A percentile compares a stretch with the other conserved stretches of the same genome.
These are phyloP conservation scores for Acanthoscelides obtectus DNA, from an alignment of 2,888 invertebrate genomes.

Conservation along the genomic window DNA sequence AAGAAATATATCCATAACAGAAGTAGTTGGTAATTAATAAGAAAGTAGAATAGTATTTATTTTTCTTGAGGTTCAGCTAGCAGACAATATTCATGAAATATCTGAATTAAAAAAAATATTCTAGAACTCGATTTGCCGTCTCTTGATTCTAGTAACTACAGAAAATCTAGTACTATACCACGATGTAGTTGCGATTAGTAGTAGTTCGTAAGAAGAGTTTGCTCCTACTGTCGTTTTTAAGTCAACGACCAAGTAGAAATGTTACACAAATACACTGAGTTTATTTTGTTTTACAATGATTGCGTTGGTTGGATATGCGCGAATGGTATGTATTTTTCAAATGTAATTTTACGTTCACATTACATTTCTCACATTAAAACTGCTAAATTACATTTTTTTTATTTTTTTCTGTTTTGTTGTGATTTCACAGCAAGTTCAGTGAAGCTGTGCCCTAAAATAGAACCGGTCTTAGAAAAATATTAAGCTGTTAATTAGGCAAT, in stretches of 20 bases:
- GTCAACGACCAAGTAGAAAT: constrained; percentile 10
- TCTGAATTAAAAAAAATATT: too few species aligned
- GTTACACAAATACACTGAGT: constrained; percentile 47
- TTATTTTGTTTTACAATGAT: constrained; percentile 48
- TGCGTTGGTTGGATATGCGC: constrained; percentile 48
- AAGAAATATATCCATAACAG: too few species aligned
- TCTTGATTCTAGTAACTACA: too few species aligned
- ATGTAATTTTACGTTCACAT: constrained; percentile 25
- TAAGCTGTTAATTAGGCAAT: constrained; percentile 20
- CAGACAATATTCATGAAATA: too few species aligned
- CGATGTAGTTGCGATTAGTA: too few species aligned
- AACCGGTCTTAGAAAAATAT: constrained; percentile 45
- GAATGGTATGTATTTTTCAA: constrained; percentile 48
- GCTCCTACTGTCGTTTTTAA: not conserved
- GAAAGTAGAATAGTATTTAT: too few species aligned
- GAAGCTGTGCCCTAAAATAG: constrained; percentile 44
- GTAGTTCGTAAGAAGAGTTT: not conserved
- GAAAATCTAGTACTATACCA: too few species aligned
- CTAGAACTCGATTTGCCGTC: too few species aligned
- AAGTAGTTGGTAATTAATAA: too few species aligned
- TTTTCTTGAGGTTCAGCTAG: too few species aligned
- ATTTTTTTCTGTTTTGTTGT: constrained; percentile 16
- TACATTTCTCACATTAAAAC: constrained; percentile 11
- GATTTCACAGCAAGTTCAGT: constrained; percentile 40
- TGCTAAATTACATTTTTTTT: constrained; percentile 16